A percentile compares a stretch with the other conserved stretches of the same genome.
phyloP scores from a whole-genome alignment of 2,113 vertebrate species.

The Zootoca vivipara region DNA sequence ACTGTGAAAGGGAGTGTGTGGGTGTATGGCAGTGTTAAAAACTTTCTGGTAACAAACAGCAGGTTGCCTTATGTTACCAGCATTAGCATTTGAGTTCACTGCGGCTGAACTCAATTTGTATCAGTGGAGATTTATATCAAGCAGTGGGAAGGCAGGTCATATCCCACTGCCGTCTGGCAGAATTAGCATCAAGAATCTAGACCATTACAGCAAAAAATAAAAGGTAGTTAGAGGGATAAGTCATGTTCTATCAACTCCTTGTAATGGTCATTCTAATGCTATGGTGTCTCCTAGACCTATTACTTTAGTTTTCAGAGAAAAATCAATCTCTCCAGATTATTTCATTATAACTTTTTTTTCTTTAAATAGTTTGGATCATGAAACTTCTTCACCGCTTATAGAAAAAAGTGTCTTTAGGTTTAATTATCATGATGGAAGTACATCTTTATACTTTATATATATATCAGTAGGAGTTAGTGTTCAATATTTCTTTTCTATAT shows the following conservation, averaged over 20 bases:
- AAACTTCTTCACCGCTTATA: not conserved
- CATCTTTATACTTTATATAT: not conserved
- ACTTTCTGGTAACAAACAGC: constrained; percentile 75
- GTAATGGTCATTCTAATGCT: constrained; percentile 65
- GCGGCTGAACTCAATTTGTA: constrained; percentile 73
- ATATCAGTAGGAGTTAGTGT: not conserved
- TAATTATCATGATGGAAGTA: not conserved
- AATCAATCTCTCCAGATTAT: constrained; percentile 24
- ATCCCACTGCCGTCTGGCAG: constrained; percentile 71
- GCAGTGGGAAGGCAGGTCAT: constrained; percentile 75
- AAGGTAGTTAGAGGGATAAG: constrained; percentile 67
- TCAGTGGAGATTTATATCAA: constrained; percentile 79
- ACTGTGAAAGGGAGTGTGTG: constrained; percentile 39
- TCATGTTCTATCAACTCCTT: constrained; percentile 59
- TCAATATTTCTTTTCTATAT: not conserved
- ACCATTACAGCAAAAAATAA: constrained; percentile 73
- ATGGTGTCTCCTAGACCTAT: constrained; percentile 59
- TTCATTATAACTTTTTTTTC: constrained; percentile 19
- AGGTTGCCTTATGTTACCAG: constrained; percentile 75
- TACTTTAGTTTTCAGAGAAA: constrained; percentile 61
- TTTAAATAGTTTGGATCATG: not conserved
- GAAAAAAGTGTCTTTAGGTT: not conserved
- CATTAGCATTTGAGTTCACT: constrained; percentile 79
- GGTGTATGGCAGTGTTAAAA: constrained; percentile 68
- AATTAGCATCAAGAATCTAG: constrained; percentile 76